Evolutionary conservation across 2,113 vertebrate species (phyloP).

Genomic region (Sturnira hondurensis): DNA sequence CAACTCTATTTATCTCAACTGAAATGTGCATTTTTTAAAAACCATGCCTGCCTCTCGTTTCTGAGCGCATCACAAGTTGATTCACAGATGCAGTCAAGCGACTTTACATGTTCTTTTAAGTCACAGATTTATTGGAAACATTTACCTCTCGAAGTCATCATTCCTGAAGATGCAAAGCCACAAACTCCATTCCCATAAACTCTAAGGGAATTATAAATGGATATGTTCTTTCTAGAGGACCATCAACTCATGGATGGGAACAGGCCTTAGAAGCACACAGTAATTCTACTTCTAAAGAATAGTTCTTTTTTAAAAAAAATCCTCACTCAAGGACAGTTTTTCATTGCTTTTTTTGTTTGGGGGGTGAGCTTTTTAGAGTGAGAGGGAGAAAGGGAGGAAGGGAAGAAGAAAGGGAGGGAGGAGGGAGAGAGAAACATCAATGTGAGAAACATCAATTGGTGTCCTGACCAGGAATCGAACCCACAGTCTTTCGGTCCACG

Average conservation of each 20-base stretch:
- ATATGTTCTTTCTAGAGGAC: not conserved
- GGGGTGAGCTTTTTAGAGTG: too few relatives aligned
- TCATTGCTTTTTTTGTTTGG: too few relatives aligned
- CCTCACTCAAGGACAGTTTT: too few relatives aligned
- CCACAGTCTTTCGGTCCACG: too few relatives aligned
- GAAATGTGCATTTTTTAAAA: not conserved
- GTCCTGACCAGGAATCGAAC: too few relatives aligned
- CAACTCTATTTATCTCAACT: not conserved
- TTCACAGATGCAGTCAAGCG: not conserved
- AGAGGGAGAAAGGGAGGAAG: too few relatives aligned
- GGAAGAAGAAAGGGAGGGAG: too few relatives aligned
- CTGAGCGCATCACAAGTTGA: not conserved
- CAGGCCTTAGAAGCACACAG: not conserved
- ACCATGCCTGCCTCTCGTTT: not conserved
- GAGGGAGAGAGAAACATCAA: too few relatives aligned
- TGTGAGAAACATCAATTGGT: too few relatives aligned
- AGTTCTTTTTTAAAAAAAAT: too few relatives aligned
- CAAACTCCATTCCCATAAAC: not conserved
- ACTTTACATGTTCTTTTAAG: not conserved
- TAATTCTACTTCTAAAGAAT: not conserved
- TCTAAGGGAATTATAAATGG: not conserved
- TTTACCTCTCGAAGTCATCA: not conserved
- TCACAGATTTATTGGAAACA: not conserved
- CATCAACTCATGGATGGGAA: not conserved
- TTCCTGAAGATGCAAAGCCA: not conserved